Evolutionary conservation across 2,888 invertebrate species (phyloP).

Genomic region (Andrena chrysosceles): DNA sequence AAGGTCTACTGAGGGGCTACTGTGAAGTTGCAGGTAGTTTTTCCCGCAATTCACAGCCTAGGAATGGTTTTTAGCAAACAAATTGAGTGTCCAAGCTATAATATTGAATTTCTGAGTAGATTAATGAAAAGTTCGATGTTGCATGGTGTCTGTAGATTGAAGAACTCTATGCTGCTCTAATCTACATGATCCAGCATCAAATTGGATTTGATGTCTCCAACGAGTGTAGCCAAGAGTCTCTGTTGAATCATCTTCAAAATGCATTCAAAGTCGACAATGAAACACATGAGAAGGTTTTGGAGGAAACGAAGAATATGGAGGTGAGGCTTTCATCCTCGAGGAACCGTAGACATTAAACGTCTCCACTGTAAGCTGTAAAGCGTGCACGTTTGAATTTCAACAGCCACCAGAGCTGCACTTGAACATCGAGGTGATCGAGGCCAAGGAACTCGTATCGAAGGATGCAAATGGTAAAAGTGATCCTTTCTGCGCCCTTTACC

Average conservation of each 20-base stretch:
- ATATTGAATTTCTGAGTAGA: too few relatives aligned
- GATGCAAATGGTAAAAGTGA: conserved; percentile 98
- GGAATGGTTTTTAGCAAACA: too few relatives aligned
- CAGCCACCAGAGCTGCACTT: conserved; percentile 92
- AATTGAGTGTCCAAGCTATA: too few relatives aligned
- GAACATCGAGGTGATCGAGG: conserved; percentile 94
- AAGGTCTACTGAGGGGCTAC: too few relatives aligned
- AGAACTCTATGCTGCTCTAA: conserved; percentile 93
- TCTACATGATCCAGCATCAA: conserved; percentile 94
- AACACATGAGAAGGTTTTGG: conserved; percentile 90
- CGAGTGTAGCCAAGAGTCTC: conserved; percentile 89
- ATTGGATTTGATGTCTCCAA: conserved; percentile 92
- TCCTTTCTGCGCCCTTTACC: conserved; percentile 97
- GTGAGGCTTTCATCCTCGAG: conserved; percentile 73
- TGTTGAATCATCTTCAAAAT: conserved; percentile 92
- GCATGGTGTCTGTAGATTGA: conserved; percentile 88
- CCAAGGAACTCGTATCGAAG: conserved; percentile 93
- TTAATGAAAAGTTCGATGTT: not conserved
- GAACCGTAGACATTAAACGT: not conserved
- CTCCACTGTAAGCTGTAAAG: too few relatives aligned
- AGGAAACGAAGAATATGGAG: conserved; percentile 91
- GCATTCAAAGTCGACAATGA: conserved; percentile 92
- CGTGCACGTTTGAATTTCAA: not conserved
- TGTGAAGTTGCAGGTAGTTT: too few relatives aligned
- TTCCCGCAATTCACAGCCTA: too few relatives aligned